These are phyloP conservation scores for Oncorhynchus gorbuscha DNA, from an alignment of 2,113 vertebrate genomes.

Conservation along the genomic window DNA sequence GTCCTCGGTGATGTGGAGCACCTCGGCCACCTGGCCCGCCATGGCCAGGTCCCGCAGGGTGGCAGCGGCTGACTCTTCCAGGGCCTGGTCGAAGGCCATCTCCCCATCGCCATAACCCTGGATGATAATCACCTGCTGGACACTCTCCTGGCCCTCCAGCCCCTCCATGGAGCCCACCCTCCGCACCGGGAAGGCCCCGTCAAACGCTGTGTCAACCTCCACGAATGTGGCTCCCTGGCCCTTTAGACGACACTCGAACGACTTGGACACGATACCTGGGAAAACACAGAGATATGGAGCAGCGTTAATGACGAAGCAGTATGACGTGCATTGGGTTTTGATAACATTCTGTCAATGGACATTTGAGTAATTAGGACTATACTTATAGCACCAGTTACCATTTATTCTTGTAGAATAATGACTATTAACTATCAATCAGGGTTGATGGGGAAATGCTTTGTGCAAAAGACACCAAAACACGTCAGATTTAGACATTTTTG, in stretches of 20 bases:
- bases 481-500: too few relatives aligned
- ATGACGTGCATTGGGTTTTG: background rate
- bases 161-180: conserved; percentile 41
- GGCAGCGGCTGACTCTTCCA: conserved; percentile 92
- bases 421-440: too few relatives aligned
- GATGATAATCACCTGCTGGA: conserved; percentile 97
- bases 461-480: too few relatives aligned
- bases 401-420: too few relatives aligned
- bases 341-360: too few relatives aligned
- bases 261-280: conserved; percentile 96
- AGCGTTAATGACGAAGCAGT: background rate
- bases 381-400: too few relatives aligned
- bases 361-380: background rate
- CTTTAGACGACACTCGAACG: conserved; percentile 94
- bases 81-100: conserved; percentile 80
- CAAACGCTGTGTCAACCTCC: conserved; percentile 71
- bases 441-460: too few relatives aligned
- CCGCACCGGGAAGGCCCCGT: conserved; percentile 65
- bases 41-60: conserved; percentile 94
- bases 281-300: conserved; percentile 29
- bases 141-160: conserved; percentile 59
- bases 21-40: conserved; percentile 89
- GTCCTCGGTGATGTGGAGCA: conserved; percentile 93
- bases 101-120: conserved; percentile 85
- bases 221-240: conserved; percentile 95